These are phyloP conservation scores for Carpatolechia fugitivella DNA, from an alignment of 2,888 invertebrate genomes.

Conservation along the genomic window DNA sequence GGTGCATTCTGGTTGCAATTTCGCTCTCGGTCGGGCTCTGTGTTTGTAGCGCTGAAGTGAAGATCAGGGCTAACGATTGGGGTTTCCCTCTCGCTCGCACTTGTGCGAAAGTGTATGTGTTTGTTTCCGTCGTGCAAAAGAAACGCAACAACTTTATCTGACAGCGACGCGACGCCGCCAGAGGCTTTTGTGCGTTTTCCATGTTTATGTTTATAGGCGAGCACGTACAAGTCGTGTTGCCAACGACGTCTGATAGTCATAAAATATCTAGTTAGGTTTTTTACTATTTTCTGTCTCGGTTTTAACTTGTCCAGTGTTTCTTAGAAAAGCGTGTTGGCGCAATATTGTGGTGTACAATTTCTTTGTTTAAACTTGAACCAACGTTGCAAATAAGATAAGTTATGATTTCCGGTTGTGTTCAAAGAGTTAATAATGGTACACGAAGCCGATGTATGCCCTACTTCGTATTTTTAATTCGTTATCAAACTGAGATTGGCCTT, in stretches of 20 bases:
- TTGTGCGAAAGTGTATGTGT: conserved; percentile 25
- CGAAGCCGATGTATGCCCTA: no score
- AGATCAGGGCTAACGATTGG: conserved; percentile 80
- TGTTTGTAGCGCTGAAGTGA: conserved; percentile 77
- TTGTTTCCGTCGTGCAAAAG: conserved; percentile 59
- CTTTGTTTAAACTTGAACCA: background rate
- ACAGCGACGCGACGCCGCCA: conserved; percentile 66
- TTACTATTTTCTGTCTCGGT: background rate
- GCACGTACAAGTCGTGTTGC: conserved; percentile 75
- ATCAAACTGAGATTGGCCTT: no score
- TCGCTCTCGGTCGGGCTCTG: conserved; percentile 79
- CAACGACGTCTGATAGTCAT: conserved; percentile 57
- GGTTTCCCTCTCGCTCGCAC: conserved; percentile 59
- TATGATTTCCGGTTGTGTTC: background rate
- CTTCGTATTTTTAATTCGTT: no score
- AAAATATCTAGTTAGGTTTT: conserved; percentile 8
- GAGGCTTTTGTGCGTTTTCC: conserved; percentile 79
- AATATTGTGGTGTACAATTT: background rate
- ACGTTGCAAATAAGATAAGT: background rate
- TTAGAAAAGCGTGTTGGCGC: background rate
- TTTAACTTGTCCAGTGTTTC: conserved; percentile 2
- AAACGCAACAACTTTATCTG: conserved; percentile 77
- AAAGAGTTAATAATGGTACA: no score
- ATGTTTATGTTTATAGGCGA: conserved; percentile 77
- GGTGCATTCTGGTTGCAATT: conserved; percentile 79